Evolutionary conservation across 2,113 vertebrate genomes (phyloP).

Genomic region (Trinectes maculatus): DNA sequence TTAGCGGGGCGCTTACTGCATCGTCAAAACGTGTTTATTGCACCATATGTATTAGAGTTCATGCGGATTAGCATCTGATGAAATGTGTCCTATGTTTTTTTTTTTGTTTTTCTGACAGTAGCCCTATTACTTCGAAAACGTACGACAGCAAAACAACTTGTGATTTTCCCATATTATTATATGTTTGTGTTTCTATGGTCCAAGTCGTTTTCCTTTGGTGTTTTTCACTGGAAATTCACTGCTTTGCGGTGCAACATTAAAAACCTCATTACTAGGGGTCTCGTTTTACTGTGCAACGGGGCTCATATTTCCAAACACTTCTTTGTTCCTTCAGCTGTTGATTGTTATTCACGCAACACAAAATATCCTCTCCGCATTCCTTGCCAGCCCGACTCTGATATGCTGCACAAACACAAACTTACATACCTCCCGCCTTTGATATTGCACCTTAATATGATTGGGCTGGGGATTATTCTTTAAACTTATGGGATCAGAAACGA

Average conservation of each 20-base stretch:
- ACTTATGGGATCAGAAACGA: slow-evolving; percentile 64
- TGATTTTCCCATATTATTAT: slow-evolving; percentile 60
- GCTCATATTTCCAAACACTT: slow-evolving; percentile 69
- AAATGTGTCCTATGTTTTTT: slow-evolving; percentile 29
- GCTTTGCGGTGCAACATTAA: slow-evolving; percentile 72
- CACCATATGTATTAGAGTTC: slow-evolving; percentile 38
- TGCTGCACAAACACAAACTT: slow-evolving; percentile 58
- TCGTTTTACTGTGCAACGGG: slow-evolving; percentile 70
- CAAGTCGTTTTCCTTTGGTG: slow-evolving; percentile 50
- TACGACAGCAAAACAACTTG: slow-evolving; percentile 42
- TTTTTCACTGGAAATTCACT: slow-evolving; percentile 54
- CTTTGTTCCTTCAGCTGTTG: slow-evolving; percentile 71
- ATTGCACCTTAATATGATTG: slow-evolving; percentile 61
- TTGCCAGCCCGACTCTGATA: slow-evolving; percentile 52
- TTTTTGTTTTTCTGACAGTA: slow-evolving; percentile 32
- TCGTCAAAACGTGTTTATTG: slow-evolving; percentile 59
- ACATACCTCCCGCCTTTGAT: slow-evolving; percentile 64
- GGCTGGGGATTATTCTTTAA: slow-evolving; percentile 75
- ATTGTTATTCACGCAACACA: slow-evolving; percentile 71
- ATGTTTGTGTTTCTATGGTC: slow-evolving; percentile 50
- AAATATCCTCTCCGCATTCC: slow-evolving; percentile 66
- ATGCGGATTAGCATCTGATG: slow-evolving; percentile 48
- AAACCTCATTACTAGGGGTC: slow-evolving; percentile 72
- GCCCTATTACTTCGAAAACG: slow-evolving; percentile 41
- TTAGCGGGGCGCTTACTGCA: slow-evolving; percentile 53